Base-by-base conservation (phyloP, 2,797 vertebrate species). In the Danio kyathit region DNA sequence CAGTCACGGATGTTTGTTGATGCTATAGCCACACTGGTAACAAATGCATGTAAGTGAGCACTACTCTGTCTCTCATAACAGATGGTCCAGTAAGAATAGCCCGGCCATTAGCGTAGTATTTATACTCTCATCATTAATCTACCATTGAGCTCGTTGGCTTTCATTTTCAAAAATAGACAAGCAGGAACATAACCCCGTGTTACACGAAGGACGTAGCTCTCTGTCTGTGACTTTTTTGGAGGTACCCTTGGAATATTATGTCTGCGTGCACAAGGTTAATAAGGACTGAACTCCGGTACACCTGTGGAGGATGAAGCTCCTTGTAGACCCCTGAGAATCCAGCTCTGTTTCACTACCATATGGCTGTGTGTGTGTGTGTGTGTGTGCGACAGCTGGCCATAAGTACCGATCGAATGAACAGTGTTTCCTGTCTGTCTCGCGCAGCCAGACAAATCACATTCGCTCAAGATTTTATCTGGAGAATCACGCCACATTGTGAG, bases 41-140 rank as follows among this genome's bases (percentile, higher is more conserved):
- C 67, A 80, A 80, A 80, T 72, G 69, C 16, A 52, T 73, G 51
- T 65, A 65, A 80, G 70, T 46, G 52, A 80, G 79, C 79, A 66
- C 59, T 46, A 61, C 41, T 61, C 61, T 38, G 70, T 75, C 76
- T 46, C 48, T 44, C 29, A 6, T 69, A 83, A 80, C 77, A 77
- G 77, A 83, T 85, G 84, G 77, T 52, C 46, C 60, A 72, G 81
- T 67, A 66, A 66, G 61, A 83, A 85, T 76, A 85, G 76, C 59
- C 44, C 13, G 66, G 46, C 52, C 73, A 80, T 80, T 80, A 83
- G 48, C 40, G 78, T 48, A 54, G 74, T 85, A 83, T 85, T 83
- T 85, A 80, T 83, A 80, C 60, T 70, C 81, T 76, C 73, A 49
- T 79, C 81, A 76, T 85, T 59, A 66, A 82, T 80, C 80, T 82